phyloP scores from a whole-genome alignment of 2,797 vertebrate species.

The Ptychadena robeensis region DNA sequence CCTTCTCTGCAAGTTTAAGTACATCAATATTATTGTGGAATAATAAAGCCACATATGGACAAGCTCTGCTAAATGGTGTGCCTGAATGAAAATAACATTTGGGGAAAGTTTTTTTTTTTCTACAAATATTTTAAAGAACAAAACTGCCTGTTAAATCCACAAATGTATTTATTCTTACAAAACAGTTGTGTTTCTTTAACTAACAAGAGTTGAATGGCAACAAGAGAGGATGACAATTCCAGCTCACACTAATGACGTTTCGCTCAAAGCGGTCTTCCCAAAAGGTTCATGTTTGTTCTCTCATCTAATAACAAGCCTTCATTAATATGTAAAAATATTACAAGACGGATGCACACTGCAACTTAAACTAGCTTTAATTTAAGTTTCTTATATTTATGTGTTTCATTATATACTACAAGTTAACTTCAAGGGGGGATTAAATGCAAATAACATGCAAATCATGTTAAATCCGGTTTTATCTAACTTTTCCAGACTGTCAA shows the following conservation, averaged over 20 bases:
- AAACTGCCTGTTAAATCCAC: background rate
- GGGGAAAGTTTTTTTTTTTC: background rate
- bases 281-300: background rate
- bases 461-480: slow-evolving; percentile 10
- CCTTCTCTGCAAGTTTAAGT: slow-evolving; percentile 1
- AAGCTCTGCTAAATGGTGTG: background rate
- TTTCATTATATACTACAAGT: background rate
- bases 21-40: slow-evolving; percentile 22
- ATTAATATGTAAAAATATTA: background rate
- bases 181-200: background rate
- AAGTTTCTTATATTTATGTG: background rate
- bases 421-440: background rate
- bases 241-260: background rate
- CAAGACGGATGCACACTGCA: background rate
- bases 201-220: too few relatives aligned
- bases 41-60: background rate
- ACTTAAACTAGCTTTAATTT: background rate
- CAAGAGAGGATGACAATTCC: background rate
- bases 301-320: background rate
- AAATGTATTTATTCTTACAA: background rate
- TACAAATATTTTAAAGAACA: background rate
- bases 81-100: background rate
- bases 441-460: slow-evolving; percentile 38
- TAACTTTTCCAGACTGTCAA: background rate
- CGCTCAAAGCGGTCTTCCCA: background rate